Evolutionary conservation across 2,797 vertebrate genomes (phyloP).

Genomic region (Melanotaenia parkinsoni): DNA sequence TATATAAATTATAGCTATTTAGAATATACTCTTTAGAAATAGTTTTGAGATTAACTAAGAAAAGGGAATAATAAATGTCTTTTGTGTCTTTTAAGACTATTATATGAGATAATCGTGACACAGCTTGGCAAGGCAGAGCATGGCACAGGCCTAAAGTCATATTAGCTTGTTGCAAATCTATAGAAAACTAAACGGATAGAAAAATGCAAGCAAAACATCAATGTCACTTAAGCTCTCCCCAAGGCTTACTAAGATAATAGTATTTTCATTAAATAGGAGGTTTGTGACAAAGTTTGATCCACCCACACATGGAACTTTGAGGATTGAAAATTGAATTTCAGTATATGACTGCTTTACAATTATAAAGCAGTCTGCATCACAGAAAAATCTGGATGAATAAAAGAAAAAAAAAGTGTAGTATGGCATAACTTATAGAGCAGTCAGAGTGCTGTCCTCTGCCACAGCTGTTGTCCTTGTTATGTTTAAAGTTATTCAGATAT

Average conservation of each 20-base stretch:
- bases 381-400: neutral
- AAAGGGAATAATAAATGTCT: too few species aligned
- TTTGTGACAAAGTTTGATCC: constrained; percentile 17
- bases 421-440: neutral
- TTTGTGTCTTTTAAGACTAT: too few species aligned
- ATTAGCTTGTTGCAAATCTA: constrained; percentile 8
- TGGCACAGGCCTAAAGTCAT: constrained; percentile 5
- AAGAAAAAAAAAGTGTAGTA: neutral
- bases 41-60: too few species aligned
- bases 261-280: neutral
- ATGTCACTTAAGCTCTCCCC: neutral
- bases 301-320: constrained; percentile 1
- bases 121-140: too few species aligned
- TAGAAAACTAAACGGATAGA: constrained; percentile 10
- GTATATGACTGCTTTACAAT: neutral
- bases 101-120: too few species aligned
- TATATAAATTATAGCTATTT: too few species aligned
- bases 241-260: neutral
- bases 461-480: neutral
- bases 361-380: neutral
- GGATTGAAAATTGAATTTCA: neutral
- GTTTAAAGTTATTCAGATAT: neutral
- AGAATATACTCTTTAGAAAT: too few species aligned
- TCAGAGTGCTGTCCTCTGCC: neutral
- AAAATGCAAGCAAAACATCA: neutral